A percentile compares a stretch with the other conserved stretches of the same genome.
These are phyloP conservation scores for Cossypha caffra DNA, from an alignment of 2,797 vertebrate species.

Conservation along the genomic window DNA sequence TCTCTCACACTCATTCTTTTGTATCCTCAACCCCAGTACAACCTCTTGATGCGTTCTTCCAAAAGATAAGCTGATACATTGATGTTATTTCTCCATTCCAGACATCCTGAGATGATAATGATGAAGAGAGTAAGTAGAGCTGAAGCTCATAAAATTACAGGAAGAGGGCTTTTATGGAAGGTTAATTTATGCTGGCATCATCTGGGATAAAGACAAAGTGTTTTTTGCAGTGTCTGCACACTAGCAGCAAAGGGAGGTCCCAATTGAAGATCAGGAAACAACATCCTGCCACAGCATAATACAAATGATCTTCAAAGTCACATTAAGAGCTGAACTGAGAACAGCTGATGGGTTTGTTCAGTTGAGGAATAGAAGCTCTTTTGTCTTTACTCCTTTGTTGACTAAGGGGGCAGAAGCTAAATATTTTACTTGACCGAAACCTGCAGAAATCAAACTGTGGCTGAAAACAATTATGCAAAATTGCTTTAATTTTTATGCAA, in stretches of 20 bases:
- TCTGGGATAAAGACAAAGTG: neutral
- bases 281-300: neutral
- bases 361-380: slow-evolving; percentile 5
- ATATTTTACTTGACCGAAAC: neutral
- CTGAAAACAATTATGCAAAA: neutral
- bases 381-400: slow-evolving; percentile 52
- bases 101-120: neutral
- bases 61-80: neutral
- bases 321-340: neutral
- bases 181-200: neutral
- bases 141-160: neutral
- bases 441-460: neutral
- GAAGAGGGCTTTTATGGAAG: neutral
- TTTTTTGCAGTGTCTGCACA: neutral
- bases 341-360: neutral
- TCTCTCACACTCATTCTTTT: neutral
- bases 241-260: neutral
- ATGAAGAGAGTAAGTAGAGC: neutral
- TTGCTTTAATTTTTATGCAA: neutral
- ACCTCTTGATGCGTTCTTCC: neutral
- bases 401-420: slow-evolving; percentile 19
- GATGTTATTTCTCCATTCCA: neutral
- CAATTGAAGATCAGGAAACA: neutral
- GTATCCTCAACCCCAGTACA: neutral
- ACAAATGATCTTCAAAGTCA: neutral